Evolutionary conservation across 2,888 invertebrate species (phyloP), one percentile per base, ranked within the genome.

Genomic region (Trachelus troglodyta): DNA sequence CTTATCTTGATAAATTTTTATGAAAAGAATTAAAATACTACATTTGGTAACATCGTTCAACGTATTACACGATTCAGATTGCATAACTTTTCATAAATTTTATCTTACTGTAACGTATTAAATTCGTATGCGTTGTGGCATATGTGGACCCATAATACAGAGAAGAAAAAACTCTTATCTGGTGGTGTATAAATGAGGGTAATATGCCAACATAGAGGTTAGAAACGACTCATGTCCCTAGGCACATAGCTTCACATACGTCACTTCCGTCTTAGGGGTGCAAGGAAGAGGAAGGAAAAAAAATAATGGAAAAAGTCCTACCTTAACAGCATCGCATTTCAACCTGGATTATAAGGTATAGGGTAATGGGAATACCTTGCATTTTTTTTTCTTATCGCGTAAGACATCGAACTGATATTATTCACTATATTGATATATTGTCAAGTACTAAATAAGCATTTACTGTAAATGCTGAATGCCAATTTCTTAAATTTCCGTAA

Each of bases 191-290:
- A 81, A 83, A 83, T 83, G 83, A 79, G 80, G 77, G 82, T 80
- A 83, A 83, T 83, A 83, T 83, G 79, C 81, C 69, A 76, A 78
- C 81, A 77, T 81, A 80, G 81, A 82, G 80, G 79, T 81, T 81
- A 81, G 81, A 81, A 81, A 81, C 79, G 81, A 81, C 79, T 81
- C 79, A 78, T 78, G 83, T 83, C 81, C 81, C 77, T 79, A 81
- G 79, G 79, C 81, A 83, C 80, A 83, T 81, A 80, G 80, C 79
- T 77, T 78, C 74, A 80, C 80, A 81, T 81, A 81, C 79, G 82
- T 83, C 83, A 83, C 74, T 76, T 79, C 78, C 76, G 73, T 76
- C 74, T 77, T 34, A 40, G 33, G 73, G 33, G 40, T n/a, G 56
- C 33, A 40, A 79, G 78, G 74, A 80, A 79, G 73, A 77, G 79